Base-by-base conservation (phyloP, 2,888 invertebrate species). In the Dinocampus coccinellae region DNA sequence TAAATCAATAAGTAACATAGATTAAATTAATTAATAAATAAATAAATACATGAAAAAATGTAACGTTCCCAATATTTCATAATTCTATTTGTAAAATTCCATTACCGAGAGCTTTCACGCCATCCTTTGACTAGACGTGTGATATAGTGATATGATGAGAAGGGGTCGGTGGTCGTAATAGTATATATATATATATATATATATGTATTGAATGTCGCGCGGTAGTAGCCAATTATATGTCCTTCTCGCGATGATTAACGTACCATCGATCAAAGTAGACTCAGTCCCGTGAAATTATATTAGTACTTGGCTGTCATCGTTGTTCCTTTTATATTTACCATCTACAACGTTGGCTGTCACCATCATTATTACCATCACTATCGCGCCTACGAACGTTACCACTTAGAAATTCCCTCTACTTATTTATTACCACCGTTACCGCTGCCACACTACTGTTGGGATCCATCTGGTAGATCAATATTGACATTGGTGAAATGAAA, bases 391-490 rank as follows among this genome's bases (percentile, higher is more conserved):
- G 16, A 47, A 47, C 9, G 47, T 47, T n/a, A n/a, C 47, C 47
- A 47, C 47, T 47, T 16, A 47, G 20, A 16, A 47, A 47, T 47
- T 16, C 47, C 47, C 47, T 16, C 47, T 47, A n/a, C 47, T 36
- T 1, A 1, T n/a, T n/a, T 16, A 47, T n/a, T 6, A 47, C 34
- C 26, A 52, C 13, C 22, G 11, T 53, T 20, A 20, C 57, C 36
- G 29, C 39, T 34, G 52, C 34, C 42, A 29, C 34, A 34, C 39
- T 53, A 2, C 26, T 16, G 58, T 26, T 57, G 67, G 64, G 76
- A 77, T 76, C 76, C 76, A 77, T 77, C 72, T 73, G 70, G 69
- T 69, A 72, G 61, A 76, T 77, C 74, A 76, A 77, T 77, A 77
- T 76, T 77, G 75, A 76, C 77, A 70, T 60, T 74, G 77, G 73